Evolutionary conservation across 1,140 invertebrate species (phyloP).

Genomic region (Araneus ventricosus): DNA sequence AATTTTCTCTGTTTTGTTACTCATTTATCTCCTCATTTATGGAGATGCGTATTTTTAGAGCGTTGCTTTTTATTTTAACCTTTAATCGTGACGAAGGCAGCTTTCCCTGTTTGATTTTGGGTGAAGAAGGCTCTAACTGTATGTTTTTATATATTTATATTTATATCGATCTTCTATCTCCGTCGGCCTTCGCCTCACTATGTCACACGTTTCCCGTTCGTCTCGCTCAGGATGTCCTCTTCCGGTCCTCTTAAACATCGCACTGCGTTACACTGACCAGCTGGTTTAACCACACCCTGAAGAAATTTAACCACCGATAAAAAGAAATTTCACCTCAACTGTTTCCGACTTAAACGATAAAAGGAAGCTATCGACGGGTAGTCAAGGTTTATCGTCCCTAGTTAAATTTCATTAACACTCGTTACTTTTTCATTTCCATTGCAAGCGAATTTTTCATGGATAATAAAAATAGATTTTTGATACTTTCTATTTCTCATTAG

Average conservation of each 20-base stretch:
- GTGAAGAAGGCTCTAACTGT: not conserved
- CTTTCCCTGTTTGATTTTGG: not conserved
- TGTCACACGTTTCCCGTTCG: conserved; percentile 34
- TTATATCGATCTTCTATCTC: not conserved
- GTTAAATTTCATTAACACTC: too few relatives aligned
- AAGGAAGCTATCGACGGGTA: not conserved
- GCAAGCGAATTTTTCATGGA: too few relatives aligned
- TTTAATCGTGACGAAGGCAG: too few relatives aligned
- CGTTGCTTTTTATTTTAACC: too few relatives aligned
- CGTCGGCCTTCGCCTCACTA: conserved; percentile 20
- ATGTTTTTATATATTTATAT: conserved; percentile 6
- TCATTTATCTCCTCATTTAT: too few relatives aligned
- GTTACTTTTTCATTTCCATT: too few relatives aligned
- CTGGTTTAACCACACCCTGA: conserved; percentile 34
- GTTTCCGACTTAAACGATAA: conserved; percentile 7
- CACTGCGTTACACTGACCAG: conserved; percentile 7
- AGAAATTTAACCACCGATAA: conserved; percentile 15
- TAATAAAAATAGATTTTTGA: too few relatives aligned
- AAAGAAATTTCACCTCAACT: conserved; percentile 26
- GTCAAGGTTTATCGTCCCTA: too few relatives aligned
- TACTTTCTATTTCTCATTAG: too few relatives aligned
- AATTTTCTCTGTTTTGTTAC: too few relatives aligned
- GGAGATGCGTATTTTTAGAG: too few relatives aligned
- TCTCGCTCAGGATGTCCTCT: conserved; percentile 32
- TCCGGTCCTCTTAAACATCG: conserved; percentile 37